Percentiles rank a stretch among this genome's conserved stretches.
These are phyloP conservation scores for Craniophora ligustri DNA, from an alignment of 2,888 invertebrate species.

Conservation along the genomic window DNA sequence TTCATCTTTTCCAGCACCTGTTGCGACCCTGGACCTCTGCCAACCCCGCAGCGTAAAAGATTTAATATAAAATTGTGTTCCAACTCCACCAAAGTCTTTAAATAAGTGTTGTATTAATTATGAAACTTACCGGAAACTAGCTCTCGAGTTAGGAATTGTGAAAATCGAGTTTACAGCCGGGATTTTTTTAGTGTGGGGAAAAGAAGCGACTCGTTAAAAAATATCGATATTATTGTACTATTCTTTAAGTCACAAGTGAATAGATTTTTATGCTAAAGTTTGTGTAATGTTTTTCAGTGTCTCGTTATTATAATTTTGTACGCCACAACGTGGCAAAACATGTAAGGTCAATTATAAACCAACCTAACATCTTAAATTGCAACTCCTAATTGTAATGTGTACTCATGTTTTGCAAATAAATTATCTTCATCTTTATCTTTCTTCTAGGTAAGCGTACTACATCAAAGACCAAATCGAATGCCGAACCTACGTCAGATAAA, in stretches of 20 bases:
- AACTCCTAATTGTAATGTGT: no score
- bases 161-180: conserved; percentile 29
- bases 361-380: no score
- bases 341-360: no score
- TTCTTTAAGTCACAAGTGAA: no score
- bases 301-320: no score
- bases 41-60: conserved; percentile 3
- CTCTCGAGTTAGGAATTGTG: conserved; percentile 29
- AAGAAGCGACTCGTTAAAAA: accelerated
- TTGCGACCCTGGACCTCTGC: conserved; percentile 17
- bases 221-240: conserved; percentile 11
- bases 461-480: no score
- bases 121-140: conserved; percentile 31
- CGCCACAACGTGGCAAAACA: no score
- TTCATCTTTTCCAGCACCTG: conserved; percentile 10
- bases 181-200: conserved; percentile 14
- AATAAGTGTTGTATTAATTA: conserved; percentile 34
- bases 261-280: background rate
- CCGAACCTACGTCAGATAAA: no score
- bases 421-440: no score
- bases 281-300: background rate
- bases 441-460: no score
- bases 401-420: no score
- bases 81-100: conserved; percentile 15
- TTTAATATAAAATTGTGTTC: conserved; percentile 8